Evolutionary conservation across 2,113 vertebrate genomes (phyloP).

Genomic region (Myrmecophaga tridactyla): DNA sequence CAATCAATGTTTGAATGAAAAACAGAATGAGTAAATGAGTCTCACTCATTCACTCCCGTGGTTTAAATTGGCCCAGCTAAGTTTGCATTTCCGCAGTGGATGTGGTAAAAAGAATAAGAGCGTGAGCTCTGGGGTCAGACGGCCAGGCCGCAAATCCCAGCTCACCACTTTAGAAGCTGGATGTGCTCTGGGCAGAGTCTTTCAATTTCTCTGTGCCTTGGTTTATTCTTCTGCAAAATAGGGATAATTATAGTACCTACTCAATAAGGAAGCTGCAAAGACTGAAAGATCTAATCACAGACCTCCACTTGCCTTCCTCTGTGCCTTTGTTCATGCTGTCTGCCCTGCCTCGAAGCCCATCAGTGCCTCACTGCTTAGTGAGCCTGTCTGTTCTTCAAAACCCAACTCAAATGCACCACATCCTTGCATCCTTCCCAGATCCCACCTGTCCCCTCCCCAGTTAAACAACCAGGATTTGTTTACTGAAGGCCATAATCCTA

Average conservation of each 20-base stretch:
- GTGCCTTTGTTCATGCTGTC: background rate
- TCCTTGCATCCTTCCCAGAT: background rate
- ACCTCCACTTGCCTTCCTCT: background rate
- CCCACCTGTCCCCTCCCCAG: background rate
- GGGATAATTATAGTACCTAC: background rate
- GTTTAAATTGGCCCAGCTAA: background rate
- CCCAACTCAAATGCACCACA: background rate
- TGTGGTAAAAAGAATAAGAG: background rate
- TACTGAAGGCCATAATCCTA: background rate
- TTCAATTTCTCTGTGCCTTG: background rate
- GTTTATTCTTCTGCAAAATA: background rate
- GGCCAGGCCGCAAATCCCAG: background rate
- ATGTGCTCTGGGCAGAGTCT: background rate
- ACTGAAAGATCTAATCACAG: background rate
- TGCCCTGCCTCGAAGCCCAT: background rate
- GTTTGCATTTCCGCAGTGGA: background rate
- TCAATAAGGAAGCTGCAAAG: background rate
- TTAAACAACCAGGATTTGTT: background rate
- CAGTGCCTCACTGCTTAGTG: background rate
- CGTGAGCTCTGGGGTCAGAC: background rate
- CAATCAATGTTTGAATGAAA: background rate
- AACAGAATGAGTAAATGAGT: background rate
- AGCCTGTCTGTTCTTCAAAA: background rate
- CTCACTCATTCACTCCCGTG: background rate
- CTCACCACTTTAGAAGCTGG: background rate